Percentiles rank a stretch among this genome's conserved stretches.
phyloP scores from a whole-genome alignment of 2,797 vertebrate species.

The Octomys mimax region DNA sequence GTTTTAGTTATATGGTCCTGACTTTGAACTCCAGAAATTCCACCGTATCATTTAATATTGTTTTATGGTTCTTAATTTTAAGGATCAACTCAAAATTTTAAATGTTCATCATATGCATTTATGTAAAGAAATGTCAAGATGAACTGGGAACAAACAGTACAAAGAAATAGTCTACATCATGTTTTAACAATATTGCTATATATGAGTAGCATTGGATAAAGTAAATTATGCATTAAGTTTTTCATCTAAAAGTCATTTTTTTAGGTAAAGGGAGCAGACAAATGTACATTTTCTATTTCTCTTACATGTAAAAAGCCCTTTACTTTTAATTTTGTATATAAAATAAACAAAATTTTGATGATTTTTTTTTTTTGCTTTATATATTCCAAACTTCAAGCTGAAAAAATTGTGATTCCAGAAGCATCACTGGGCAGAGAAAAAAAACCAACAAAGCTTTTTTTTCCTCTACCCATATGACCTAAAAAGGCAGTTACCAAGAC shows the following conservation, averaged over 20 bases:
- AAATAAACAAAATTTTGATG: not conserved
- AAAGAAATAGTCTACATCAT: not conserved
- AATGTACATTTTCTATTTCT: not conserved
- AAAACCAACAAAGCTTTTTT: not conserved
- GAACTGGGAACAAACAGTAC: not conserved
- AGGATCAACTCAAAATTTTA: constrained; percentile 1
- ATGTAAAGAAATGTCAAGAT: not conserved
- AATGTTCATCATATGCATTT: not conserved
- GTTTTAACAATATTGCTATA: not conserved
- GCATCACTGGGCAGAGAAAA: not conserved
- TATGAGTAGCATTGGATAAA: not conserved
- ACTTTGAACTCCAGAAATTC: not conserved
- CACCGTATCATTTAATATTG: not conserved
- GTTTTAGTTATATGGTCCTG: not conserved
- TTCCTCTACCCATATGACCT: not conserved
- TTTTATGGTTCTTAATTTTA: not conserved
- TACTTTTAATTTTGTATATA: not conserved
- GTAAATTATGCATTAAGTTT: not conserved
- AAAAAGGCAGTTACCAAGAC: not conserved
- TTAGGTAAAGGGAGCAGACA: not conserved
- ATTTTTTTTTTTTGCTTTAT: not conserved
- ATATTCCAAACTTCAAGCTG: not conserved
- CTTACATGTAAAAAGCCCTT: not conserved
- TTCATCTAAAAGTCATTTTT: not conserved
- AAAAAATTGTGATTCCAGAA: not conserved